Evolutionary conservation across 2,888 invertebrate genomes (phyloP).

Genomic region (Latrodectus elegans): DNA sequence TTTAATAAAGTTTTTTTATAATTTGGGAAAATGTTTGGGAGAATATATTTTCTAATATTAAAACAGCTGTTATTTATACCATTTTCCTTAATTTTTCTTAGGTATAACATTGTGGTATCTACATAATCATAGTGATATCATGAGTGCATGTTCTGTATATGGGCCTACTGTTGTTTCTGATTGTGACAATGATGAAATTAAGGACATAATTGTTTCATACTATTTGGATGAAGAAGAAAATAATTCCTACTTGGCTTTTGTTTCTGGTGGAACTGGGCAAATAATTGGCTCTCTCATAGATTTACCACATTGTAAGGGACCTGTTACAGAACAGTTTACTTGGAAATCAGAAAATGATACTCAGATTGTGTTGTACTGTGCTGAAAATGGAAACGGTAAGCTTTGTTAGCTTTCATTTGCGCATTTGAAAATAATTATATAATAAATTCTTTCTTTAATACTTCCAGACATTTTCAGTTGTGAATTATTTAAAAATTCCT

Average conservation of each 20-base stretch:
- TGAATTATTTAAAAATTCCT: too few relatives aligned
- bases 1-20: too few relatives aligned
- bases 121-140: slow-evolving; percentile 53
- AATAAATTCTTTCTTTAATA: not conserved
- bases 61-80: too few relatives aligned
- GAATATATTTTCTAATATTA: too few relatives aligned
- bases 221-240: slow-evolving; percentile 24
- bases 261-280: slow-evolving; percentile 62
- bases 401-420: not conserved
- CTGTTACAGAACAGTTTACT: slow-evolving; percentile 23
- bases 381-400: slow-evolving; percentile 37
- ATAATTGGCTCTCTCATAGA: slow-evolving; percentile 53
- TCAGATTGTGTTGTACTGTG: slow-evolving; percentile 44
- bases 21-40: too few relatives aligned
- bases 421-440: not conserved
- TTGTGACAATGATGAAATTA: slow-evolving; percentile 57
- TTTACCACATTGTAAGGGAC: slow-evolving; percentile 29
- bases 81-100: not conserved
- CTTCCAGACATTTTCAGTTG: too few relatives aligned
- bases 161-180: slow-evolving; percentile 43
- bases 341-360: slow-evolving; percentile 34
- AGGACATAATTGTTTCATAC: slow-evolving; percentile 51
- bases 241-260: slow-evolving; percentile 49
- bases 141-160: slow-evolving; percentile 39
- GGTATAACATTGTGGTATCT: slow-evolving; percentile 59